Evolutionary conservation across 2,113 vertebrate genomes (phyloP).

Genomic region (Hylia prasina): DNA sequence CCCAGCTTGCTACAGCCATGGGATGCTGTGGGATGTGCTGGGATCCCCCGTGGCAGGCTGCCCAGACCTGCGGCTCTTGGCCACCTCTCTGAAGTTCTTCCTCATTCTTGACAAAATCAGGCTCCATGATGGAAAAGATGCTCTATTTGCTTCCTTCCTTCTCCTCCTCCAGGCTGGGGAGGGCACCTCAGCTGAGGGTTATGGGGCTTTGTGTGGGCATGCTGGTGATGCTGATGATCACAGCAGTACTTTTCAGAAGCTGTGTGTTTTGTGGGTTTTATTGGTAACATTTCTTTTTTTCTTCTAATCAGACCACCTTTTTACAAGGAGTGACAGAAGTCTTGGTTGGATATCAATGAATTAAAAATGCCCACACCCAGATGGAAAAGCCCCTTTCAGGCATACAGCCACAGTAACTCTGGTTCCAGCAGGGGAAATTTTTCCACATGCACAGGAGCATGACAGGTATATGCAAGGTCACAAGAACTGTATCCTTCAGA

Average conservation of each 20-base stretch:
- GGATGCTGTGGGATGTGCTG: background rate
- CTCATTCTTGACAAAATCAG: background rate
- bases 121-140: background rate
- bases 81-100: background rate
- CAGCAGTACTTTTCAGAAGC: background rate
- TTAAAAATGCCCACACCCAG: background rate
- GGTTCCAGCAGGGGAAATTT: background rate
- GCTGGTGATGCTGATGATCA: background rate
- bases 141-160: conserved; percentile 2
- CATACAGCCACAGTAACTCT: background rate
- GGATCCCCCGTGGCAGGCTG: rapidly evolving
- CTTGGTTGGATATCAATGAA: background rate
- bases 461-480: background rate
- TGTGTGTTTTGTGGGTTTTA: rapidly evolving
- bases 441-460: background rate
- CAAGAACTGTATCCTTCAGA: background rate
- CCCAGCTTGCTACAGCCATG: background rate
- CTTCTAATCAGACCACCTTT: background rate
- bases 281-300: background rate
- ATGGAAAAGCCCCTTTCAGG: background rate
- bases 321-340: background rate
- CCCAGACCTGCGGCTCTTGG: background rate
- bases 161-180: background rate
- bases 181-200: rapidly evolving
- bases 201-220: rapidly evolving